Evolutionary conservation across 2,888 invertebrate species (phyloP).

Genomic region (Acrocyrtus sp.): DNA sequence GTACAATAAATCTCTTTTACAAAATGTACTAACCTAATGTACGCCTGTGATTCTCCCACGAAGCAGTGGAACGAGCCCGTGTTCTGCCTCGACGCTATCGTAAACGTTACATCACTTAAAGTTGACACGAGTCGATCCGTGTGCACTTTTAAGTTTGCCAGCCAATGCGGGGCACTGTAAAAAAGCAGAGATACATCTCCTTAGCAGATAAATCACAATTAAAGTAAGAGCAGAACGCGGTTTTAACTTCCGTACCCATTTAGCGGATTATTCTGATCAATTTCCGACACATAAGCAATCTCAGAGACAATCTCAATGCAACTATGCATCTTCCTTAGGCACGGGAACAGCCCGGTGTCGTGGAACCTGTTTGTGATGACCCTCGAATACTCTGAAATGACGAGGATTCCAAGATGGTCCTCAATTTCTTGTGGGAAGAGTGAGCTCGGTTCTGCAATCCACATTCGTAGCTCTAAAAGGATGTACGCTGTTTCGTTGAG

Average conservation of each 20-base stretch:
- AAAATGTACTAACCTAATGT: too few species aligned
- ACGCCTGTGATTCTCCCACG: constrained; percentile 16
- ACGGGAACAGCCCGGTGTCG: constrained; percentile 24
- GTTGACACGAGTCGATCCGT: constrained; percentile 40
- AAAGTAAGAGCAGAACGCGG: background rate
- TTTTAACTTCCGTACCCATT: background rate
- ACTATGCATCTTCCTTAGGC: constrained; percentile 24
- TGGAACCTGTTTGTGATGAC: constrained; percentile 24
- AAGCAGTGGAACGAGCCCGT: constrained; percentile 24
- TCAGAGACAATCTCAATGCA: constrained; percentile 18
- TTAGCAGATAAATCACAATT: background rate
- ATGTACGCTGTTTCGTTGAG: background rate
- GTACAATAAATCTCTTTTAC: too few species aligned
- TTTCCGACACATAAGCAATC: background rate
- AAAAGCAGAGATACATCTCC: background rate
- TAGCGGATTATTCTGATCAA: constrained; percentile 1
- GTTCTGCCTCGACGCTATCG: constrained; percentile 35
- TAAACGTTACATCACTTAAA: constrained; percentile 29
- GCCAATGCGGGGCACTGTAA: constrained; percentile 31
- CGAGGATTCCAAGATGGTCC: too few species aligned
- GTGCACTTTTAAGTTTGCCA: constrained; percentile 24
- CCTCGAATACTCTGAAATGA: constrained; percentile 35
- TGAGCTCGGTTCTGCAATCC: constrained; percentile 34
- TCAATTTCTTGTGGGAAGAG: background rate
- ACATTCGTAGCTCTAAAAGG: constrained; percentile 13